These are phyloP conservation scores for Malacosoma neustria DNA, from an alignment of 2,888 invertebrate species.

Conservation along the genomic window DNA sequence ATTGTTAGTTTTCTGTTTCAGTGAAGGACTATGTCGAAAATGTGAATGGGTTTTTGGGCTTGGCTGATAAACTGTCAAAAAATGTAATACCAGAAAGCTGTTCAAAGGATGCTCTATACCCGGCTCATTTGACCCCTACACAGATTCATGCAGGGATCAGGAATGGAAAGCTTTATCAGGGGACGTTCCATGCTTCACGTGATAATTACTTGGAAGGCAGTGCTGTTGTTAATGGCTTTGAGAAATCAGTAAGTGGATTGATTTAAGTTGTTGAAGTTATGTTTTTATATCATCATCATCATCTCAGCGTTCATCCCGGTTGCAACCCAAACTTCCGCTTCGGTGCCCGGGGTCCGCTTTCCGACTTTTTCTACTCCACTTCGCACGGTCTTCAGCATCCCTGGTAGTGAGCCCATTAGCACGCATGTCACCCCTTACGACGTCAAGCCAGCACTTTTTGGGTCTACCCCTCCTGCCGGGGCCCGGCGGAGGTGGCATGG, in stretches of 20 bases:
- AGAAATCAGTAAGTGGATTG: conserved; percentile 81
- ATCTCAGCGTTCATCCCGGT: too few species aligned
- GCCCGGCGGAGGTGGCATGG: too few species aligned
- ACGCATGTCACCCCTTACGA: too few species aligned
- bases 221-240: conserved; percentile 85
- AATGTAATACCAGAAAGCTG: conserved; percentile 77
- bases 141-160: conserved; percentile 88
- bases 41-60: conserved; percentile 76
- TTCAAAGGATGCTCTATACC: conserved; percentile 81
- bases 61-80: conserved; percentile 88
- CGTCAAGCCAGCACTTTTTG: too few species aligned
- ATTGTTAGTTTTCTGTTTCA: conserved; percentile 46
- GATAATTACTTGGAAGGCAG: conserved; percentile 96
- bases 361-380: too few species aligned
- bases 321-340: too few species aligned
- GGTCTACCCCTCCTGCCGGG: too few species aligned
- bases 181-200: conserved; percentile 88
- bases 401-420: too few species aligned
- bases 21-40: conserved; percentile 86
- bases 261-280: too few species aligned
- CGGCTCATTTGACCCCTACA: conserved; percentile 86
- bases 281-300: conserved; percentile 1
- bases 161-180: conserved; percentile 83
- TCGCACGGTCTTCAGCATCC: too few species aligned
- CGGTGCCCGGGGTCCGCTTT: too few species aligned